These are phyloP conservation scores for Choloepus hoffmanni DNA, from an alignment of 2,113 vertebrate genomes.

Conservation along the genomic window DNA sequence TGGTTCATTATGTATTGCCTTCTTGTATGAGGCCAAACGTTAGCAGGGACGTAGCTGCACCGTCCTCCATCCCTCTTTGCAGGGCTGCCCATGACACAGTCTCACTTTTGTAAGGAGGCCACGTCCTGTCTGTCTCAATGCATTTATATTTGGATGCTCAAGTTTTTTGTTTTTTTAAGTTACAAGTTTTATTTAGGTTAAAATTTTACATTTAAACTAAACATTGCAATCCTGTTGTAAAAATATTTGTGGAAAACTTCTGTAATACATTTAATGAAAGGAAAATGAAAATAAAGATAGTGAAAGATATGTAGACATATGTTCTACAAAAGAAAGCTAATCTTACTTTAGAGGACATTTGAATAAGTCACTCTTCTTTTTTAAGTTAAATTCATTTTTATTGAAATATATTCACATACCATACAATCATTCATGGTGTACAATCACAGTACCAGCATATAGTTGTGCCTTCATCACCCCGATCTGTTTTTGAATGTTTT, in stretches of 20 bases:
- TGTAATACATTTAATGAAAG: background rate
- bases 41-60: background rate
- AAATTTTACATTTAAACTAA: slow-evolving; percentile 59
- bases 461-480: too few species aligned
- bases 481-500: too few species aligned
- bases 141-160: too few species aligned
- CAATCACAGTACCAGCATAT: too few species aligned
- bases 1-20: background rate
- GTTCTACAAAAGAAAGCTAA: background rate
- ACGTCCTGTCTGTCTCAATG: too few species aligned
- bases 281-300: slow-evolving; percentile 25
- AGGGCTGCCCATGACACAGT: background rate
- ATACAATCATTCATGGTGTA: too few species aligned
- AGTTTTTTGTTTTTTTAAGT: background rate
- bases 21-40: background rate
- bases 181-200: slow-evolving; percentile 29
- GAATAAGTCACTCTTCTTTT: background rate
- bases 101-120: background rate
- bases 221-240: background rate
- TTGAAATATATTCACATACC: too few species aligned
- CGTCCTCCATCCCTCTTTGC: too few species aligned
- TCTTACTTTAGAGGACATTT: slow-evolving; percentile 14
- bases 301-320: background rate
- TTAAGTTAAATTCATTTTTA: too few species aligned
- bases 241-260: slow-evolving; percentile 39